A percentile compares a stretch with the other conserved stretches of the same genome.
Evolutionary conservation across 1,140 invertebrate species (phyloP).

Genomic region (Hormaphis cornu): DNA sequence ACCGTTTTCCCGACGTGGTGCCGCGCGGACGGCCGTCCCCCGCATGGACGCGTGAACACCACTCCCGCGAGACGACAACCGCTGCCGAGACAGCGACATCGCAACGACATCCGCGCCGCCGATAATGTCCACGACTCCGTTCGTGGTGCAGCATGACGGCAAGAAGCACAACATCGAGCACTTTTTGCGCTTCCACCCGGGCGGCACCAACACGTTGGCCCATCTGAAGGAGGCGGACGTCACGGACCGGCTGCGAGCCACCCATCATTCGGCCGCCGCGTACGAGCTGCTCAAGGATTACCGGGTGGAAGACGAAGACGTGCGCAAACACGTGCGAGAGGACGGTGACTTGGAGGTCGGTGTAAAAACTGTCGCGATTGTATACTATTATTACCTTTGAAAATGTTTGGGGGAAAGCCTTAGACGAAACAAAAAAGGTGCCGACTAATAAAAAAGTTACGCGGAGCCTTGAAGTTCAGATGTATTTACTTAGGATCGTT

Average conservation of each 20-base stretch:
- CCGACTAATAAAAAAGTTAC: too few species aligned
- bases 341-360: constrained; percentile 47
- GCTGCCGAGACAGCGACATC: too few species aligned
- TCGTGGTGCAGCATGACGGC: constrained; percentile 47
- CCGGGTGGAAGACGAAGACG: constrained; percentile 36
- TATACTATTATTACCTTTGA: too few species aligned
- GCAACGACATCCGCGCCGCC: not conserved
- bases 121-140: constrained; percentile 34
- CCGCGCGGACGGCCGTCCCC: too few species aligned
- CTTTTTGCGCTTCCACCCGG: constrained; percentile 54
- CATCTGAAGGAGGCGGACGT: constrained; percentile 47
- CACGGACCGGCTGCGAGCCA: constrained; percentile 45
- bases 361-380: constrained; percentile 6
- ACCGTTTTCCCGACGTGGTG: too few species aligned
- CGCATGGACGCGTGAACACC: not conserved
- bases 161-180: constrained; percentile 48
- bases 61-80: not conserved
- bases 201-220: constrained; percentile 49
- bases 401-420: too few species aligned
- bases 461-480: too few species aligned
- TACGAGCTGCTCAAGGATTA: constrained; percentile 54
- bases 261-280: constrained; percentile 51
- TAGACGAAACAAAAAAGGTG: too few species aligned
- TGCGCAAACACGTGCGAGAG: constrained; percentile 28
- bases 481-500: too few species aligned